Evolutionary conservation across 2,888 invertebrate genomes (phyloP), one percentile per base, ranked within the genome.

Genomic region (Lordiphosa andalusiaca): DNA sequence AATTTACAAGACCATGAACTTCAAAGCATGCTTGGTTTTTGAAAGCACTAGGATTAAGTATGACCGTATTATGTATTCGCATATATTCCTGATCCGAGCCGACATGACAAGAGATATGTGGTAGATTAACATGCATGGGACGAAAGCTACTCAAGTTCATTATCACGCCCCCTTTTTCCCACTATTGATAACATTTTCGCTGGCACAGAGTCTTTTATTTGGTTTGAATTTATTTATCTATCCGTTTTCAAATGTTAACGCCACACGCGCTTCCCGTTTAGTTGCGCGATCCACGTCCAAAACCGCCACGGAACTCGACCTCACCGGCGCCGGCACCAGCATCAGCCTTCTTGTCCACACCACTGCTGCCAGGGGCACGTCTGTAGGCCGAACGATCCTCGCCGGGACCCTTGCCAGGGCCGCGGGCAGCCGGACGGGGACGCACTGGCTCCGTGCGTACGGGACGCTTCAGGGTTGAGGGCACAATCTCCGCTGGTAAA

Each of bases 401-500:
- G 0, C 94, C 93, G 3, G 94, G 16, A 16, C 16, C 93, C 86
- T 95, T 93, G 86, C 95, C 93, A 6, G 82, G 69, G 68, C 92
- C 91, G 71, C 93, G 91, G 41, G 92, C 91, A 39, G 94, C 92
- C 46, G 93, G 92, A 64, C 96, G 92, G 50, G 96, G 94, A 57
- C 97, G 93, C 33, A 94, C 94, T 2, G 96, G 93, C 89, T 98
- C 98, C 3, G 95, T 92, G 71, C 97, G 93, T 7, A 94, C 93
- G 77, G 96, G 97, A 69, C 97, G 93, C 91, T 98, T 99, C 72
- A 99, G 92, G 1, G 99, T 99, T 2, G 98, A 95, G 37, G 99
- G 99, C 35, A 99, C 98, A 90, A 99, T 99, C 93, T 99, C 99
- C 67, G 98, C 95, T 7, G 99, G 99, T 87, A 99, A 92, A 88